Conservation (phyloP, 2,888 invertebrate genomes). For the Drosophila ochracea region DNA sequence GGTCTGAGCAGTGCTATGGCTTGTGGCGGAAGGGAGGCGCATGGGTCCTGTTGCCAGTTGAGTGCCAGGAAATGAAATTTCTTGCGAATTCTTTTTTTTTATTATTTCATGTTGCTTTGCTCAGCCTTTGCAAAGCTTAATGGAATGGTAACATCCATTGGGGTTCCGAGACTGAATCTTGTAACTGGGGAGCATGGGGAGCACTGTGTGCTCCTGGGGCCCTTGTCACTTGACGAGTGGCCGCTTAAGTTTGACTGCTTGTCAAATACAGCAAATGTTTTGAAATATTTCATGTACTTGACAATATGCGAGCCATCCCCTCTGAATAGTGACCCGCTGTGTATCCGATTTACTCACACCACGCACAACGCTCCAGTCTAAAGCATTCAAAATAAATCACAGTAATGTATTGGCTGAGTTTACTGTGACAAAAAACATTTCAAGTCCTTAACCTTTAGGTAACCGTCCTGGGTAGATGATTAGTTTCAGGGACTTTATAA, state of each 20-base stretch:
- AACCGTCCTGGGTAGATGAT: not conserved
- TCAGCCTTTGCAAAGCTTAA: constrained; percentile 41
- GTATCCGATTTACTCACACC: constrained; percentile 24
- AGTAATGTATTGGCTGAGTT: constrained; percentile 65
- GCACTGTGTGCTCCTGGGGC: constrained; percentile 42
- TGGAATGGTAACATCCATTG: constrained; percentile 58
- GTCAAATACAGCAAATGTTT: constrained; percentile 79
- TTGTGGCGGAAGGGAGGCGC: not conserved
- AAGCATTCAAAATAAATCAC: constrained; percentile 71
- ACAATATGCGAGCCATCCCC: constrained; percentile 56
- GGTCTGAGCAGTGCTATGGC: constrained; percentile 6
- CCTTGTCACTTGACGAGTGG: constrained; percentile 72
- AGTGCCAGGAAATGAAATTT: constrained; percentile 77
- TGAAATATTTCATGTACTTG: constrained; percentile 76
- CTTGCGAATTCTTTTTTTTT: constrained; percentile 65
- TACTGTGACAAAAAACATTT: constrained; percentile 40
- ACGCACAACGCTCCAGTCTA: constrained; percentile 21
- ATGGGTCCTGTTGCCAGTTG: constrained; percentile 56
- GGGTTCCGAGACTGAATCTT: constrained; percentile 17
- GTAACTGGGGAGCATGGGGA: constrained; percentile 26
- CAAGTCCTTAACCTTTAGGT: constrained; percentile 37
- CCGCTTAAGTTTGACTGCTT: constrained; percentile 80
- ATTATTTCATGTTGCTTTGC: constrained; percentile 58
- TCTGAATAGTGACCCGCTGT: constrained; percentile 38
- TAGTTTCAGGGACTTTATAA: not conserved